Base-by-base conservation (phyloP, 53 echinoderm and acorn worm species). In the Actinopyga echinites region DNA sequence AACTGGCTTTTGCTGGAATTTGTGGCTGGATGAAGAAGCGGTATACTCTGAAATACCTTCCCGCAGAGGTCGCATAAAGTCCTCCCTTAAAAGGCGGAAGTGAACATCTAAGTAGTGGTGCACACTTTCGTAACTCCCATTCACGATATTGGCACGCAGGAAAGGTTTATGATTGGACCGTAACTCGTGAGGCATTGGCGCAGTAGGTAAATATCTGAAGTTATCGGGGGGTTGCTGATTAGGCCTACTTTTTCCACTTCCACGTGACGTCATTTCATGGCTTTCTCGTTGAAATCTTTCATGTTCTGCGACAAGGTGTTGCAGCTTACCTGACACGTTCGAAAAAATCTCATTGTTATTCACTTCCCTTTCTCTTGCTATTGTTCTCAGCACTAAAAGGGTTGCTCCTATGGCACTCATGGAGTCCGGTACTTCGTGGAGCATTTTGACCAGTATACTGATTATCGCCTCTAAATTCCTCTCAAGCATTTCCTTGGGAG, bases 71-170 rank as follows among this genome's bases (percentile, higher is more conserved):
- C 83, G 82, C 13, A 93, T 81, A 58, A 96, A 92, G 65, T 96
- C 96, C 83, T 96, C 96, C 43, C 92, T 89, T 60, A 93, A 81
- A 21, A 96, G 90, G 23, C 89, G 86, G 32, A 83, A 93, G 53
- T 90, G 92, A 3, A 92, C 65, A 31, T 92, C 90, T 0, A 96
- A 77, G 64, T 90, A 96, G 6, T 84, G 73, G 52, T 87, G 64
- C 13, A 93, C 86, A 57, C 78, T 62, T 30, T 65, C 59, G 32
- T 89, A 83, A 8, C 73, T 56, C 8, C 90, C 91, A 31, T 86
- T 45, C 34, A 86, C 79, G 10, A 85, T 45, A 57, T 80, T 86
- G 22, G 23, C 32, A 38, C 85, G 56, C 22, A 86, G 22, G 36
- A 64, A 86, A 15, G 83, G 73, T 10, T 82, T 65, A 28, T 55